Base-by-base conservation (phyloP, 2,888 invertebrate species). In the Watsonalla binaria region DNA sequence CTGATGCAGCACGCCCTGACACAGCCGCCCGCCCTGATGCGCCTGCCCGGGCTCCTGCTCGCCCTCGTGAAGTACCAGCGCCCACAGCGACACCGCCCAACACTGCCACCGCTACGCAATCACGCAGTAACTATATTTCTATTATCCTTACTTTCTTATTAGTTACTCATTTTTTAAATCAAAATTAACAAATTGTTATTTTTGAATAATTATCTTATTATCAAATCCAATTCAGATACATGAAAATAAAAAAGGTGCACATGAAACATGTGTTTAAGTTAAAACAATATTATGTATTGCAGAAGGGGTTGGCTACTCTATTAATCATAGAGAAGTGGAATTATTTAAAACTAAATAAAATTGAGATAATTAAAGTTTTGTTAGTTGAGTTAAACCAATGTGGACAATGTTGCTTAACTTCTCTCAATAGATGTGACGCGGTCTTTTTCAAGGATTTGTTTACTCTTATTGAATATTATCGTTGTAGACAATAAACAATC, bases 21-120 rank as follows among this genome's bases (percentile, higher is more conserved):
- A 51, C 6, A 51, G 42, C 51, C 61, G 11, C 54, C 59, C 56
- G 51, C 56, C 45, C 66, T 8, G 48, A 49, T 53, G 52, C 67
- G 51, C 61, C 74, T 55, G 53, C 71, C 53, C 62, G 76, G 52
- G 55, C 78, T 75, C 54, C 86, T 78, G 15, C 82, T 84, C 45
- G 80, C 82, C n/a, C 68, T 33, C 6, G 77, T 80, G 48, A 71
- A 67, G 52, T 55, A 6, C 61, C 67, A 15, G 61, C 72, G 33
- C 60, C 62, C 13, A 51, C 66, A 7, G 49, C 61, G 11, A 54
- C 65, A n/a, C 58, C 64, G 7, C 54, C 58, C 37, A 63, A 57
- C 45, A 54, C 63, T 14, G 52, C 79, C 35, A 68, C 60, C 49
- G 72, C 76, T 34, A 59, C 79, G 14, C 74, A 77, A 47, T 71